Evolutionary conservation across 2,113 vertebrate species (phyloP), one percentile per base, ranked within the genome.

Genomic region (Garra rufa): DNA sequence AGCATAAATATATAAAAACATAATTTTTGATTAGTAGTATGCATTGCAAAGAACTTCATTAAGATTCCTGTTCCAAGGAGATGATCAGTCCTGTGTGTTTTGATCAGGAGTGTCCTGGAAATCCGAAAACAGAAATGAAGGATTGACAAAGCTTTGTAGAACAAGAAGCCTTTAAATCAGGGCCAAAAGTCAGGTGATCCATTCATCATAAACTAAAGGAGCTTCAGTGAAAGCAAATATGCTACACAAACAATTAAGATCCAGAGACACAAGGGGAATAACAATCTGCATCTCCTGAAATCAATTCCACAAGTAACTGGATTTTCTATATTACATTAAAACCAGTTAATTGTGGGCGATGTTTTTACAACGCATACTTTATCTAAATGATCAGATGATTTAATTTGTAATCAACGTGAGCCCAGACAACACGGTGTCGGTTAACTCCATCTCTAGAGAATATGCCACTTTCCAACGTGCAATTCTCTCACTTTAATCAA

Each of bases 401-500:
- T 26, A 83, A 19, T 52, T 8, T 41, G 38, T 15, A 38, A 57
- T 77, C 26, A 77, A 41, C 13, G 30, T 38, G 75, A n/a, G 38
- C 28, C 26, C 14, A 75, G n/a, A 73, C n/a, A 57, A 28, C 30
- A 61, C 13, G 11, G 15, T 17, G 30, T 19, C n/a, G 46, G 15
- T 82, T 70, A 8, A 50, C 11, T 1, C 41, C n/a, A 46, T 76
- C 43, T 76, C 73, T 52, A 26, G 21, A 77, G 50, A 57, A 77
- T n/a, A 63, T 46, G 57, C 76, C n/a, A 79, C 57, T 44, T 79
- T 9, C 55, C 38, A 44, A 28, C 14, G 13, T 9, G 55, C 52
- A 15, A 81, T 50, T 81, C 38, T 46, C n/a, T n/a, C 21, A 73
- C 30, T 34, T 67, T 59, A 41, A 87, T 81, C 85, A 75, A 84